Conservation (phyloP, 2,113 vertebrate genomes). For the Pomatorhinus ruficollis region DNA sequence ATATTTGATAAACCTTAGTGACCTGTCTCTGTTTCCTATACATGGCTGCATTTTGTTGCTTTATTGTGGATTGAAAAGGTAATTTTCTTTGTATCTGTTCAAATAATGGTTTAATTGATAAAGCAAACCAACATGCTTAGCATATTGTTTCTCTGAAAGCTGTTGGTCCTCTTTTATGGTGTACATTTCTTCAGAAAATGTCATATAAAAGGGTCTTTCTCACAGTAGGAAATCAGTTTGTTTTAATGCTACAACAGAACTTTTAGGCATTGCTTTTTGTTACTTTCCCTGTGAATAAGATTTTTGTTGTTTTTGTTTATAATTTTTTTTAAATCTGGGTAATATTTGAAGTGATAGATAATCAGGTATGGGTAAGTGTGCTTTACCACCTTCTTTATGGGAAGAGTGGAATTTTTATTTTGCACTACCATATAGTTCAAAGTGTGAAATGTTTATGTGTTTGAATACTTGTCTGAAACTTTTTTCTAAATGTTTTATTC, state of each 20-base stretch:
- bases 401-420: background rate
- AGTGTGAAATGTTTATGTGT: constrained; percentile 3
- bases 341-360: background rate
- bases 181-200: background rate
- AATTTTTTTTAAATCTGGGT: background rate
- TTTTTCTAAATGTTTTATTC: background rate
- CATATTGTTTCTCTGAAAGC: background rate
- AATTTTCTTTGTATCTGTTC: background rate
- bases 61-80: background rate
- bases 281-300: background rate
- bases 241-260: background rate
- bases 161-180: background rate
- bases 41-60: background rate
- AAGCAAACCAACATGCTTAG: background rate
- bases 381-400: background rate
- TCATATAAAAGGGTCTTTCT: background rate
- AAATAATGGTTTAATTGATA: background rate
- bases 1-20: background rate
- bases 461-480: constrained; percentile 15
- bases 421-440: background rate
- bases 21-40: background rate
- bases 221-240: background rate
- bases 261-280: background rate
- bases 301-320: background rate
- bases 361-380: background rate